These are phyloP conservation scores for Microcebus ravelobensis DNA, from an alignment of 2,113 vertebrate species.

Conservation along the genomic window DNA sequence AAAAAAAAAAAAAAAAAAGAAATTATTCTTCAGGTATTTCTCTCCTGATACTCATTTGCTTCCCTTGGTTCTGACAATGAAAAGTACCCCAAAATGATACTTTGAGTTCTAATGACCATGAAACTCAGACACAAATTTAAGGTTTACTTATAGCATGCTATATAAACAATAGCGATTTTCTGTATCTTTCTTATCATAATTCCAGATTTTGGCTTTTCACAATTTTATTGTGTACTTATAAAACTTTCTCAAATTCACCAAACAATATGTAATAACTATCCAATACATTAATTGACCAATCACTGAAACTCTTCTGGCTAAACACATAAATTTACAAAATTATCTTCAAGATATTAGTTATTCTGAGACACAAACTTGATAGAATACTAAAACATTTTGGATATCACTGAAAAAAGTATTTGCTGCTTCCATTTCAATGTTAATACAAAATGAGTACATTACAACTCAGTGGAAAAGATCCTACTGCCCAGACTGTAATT, in stretches of 20 bases:
- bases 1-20: too few relatives aligned
- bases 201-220: neutral
- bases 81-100: slow-evolving; percentile 25
- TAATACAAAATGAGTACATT: neutral
- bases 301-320: neutral
- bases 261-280: neutral
- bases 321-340: slow-evolving; percentile 19
- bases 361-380: neutral
- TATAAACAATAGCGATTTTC: neutral
- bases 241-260: neutral
- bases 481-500: neutral
- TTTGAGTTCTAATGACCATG: neutral
- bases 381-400: neutral
- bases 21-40: neutral
- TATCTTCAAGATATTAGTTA: neutral
- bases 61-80: neutral
- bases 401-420: neutral
- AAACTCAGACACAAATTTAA: neutral
- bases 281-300: neutral
- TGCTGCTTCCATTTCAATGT: neutral
- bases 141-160: neutral
- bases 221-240: neutral
- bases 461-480: neutral
- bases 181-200: slow-evolving; percentile 21
- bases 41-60: neutral